phyloP scores from a whole-genome alignment of 2,113 vertebrate genomes.

The Lamprologus tigripictilis region DNA sequence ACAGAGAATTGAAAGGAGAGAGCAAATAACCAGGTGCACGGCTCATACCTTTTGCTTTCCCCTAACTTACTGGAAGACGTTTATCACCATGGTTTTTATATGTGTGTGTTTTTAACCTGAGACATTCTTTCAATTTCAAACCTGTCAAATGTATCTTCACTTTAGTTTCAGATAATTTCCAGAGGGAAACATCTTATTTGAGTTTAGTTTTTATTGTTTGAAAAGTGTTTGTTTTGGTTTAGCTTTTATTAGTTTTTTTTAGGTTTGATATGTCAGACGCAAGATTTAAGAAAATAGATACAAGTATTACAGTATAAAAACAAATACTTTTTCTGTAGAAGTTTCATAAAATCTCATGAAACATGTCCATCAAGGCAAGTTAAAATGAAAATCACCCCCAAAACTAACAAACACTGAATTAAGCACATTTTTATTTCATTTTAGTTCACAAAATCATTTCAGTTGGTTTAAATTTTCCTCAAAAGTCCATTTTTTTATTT shows the following conservation, averaged over 20 bases:
- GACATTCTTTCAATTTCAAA: not conserved
- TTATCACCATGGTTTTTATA: not conserved
- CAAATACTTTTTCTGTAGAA: accelerated
- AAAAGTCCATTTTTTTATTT: not conserved
- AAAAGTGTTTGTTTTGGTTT: not conserved
- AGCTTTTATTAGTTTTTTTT: not conserved
- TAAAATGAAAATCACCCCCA: not conserved
- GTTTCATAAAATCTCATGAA: not conserved
- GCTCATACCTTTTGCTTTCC: not conserved
- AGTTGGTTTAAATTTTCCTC: not conserved
- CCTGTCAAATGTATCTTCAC: not conserved
- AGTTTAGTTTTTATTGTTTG: not conserved
- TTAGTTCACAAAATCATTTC: not conserved
- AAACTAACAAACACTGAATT: not conserved
- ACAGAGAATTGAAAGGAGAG: not conserved
- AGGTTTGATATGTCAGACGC: not conserved
- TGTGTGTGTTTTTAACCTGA: not conserved
- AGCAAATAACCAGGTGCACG: not conserved
- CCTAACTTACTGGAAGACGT: not conserved
- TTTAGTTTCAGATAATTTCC: not conserved
- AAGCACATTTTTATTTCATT: not conserved
- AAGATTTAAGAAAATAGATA: not conserved
- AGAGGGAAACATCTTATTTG: not conserved
- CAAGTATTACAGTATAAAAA: not conserved
- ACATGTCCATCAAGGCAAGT: not conserved